phyloP scores from a whole-genome alignment of 2,888 invertebrate species.

The Melanchra persicariae region DNA sequence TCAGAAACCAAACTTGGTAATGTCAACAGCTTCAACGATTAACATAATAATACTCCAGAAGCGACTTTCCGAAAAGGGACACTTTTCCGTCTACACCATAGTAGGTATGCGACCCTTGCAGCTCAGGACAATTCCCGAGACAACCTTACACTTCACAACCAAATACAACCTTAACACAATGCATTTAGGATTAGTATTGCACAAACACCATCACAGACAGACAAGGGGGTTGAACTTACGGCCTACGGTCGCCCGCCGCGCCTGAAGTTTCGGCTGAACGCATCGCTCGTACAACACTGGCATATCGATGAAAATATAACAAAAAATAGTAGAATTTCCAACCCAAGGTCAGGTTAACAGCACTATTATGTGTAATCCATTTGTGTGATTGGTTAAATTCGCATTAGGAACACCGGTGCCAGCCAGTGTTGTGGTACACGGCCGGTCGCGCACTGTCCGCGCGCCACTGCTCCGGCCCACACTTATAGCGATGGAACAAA shows the following conservation, averaged over 20 bases:
- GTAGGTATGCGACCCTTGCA: conserved; percentile 75
- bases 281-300: conserved; percentile 85
- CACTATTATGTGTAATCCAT: conserved; percentile 82
- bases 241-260: conserved; percentile 80
- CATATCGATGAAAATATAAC: conserved; percentile 75
- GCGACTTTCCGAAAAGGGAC: conserved; percentile 72
- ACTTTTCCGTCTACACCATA: conserved; percentile 70
- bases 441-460: conserved; percentile 88
- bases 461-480: conserved; percentile 77
- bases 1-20: conserved; percentile 72
- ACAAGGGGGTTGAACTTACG: conserved; percentile 82
- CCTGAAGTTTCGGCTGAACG: conserved; percentile 80
- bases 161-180: conserved; percentile 62
- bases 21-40: conserved; percentile 72
- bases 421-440: conserved; percentile 86
- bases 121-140: conserved; percentile 71
- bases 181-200: conserved; percentile 70
- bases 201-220: conserved; percentile 68
- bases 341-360: conserved; percentile 81
- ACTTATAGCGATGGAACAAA: conserved; percentile 84
- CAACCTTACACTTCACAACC: conserved; percentile 59
- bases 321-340: conserved; percentile 65
- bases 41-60: conserved; percentile 67
- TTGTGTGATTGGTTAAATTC: conserved; percentile 73
- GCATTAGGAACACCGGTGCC: conserved; percentile 79